Conservation (phyloP, 2,888 invertebrate species). For the Ochlodes sylvanus region DNA sequence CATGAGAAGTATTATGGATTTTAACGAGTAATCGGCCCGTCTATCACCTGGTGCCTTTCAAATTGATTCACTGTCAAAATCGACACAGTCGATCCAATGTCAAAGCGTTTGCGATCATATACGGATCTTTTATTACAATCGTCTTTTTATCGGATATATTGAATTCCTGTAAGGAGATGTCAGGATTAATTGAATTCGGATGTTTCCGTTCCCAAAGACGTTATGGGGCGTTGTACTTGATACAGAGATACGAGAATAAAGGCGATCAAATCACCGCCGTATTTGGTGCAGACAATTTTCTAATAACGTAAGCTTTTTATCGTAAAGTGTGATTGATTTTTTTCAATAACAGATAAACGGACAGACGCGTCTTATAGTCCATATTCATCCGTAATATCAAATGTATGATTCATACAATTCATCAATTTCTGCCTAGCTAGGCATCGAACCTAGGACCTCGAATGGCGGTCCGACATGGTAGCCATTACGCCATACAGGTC, state of each 20-base stretch:
- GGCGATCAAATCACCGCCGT: constrained; percentile 3
- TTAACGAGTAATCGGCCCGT: constrained; percentile 29
- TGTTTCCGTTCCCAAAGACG: constrained; percentile 32
- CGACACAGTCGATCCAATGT: constrained; percentile 72
- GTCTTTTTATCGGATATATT: constrained; percentile 60
- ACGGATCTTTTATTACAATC: constrained; percentile 58
- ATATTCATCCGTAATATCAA: not conserved
- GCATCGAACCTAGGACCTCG: no score
- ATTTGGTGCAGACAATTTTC: constrained; percentile 3
- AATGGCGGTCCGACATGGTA: no score
- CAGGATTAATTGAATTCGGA: constrained; percentile 36
- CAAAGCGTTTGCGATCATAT: constrained; percentile 74
- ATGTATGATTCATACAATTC: no score
- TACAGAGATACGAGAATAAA: constrained; percentile 6
- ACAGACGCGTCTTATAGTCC: no score
- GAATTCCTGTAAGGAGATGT: constrained; percentile 37
- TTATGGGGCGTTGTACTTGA: constrained; percentile 16
- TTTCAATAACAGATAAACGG: not conserved
- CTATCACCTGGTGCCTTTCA: constrained; percentile 60
- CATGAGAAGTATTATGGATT: constrained; percentile 30
- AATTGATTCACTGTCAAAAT: constrained; percentile 80
- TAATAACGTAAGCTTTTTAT: not conserved
- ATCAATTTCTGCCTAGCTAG: no score
- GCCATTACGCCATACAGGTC: no score
- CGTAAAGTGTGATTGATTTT: not conserved